These are phyloP conservation scores for Dipodomys ordii DNA, from an alignment of 2,113 vertebrate genomes.

Conservation along the genomic window DNA sequence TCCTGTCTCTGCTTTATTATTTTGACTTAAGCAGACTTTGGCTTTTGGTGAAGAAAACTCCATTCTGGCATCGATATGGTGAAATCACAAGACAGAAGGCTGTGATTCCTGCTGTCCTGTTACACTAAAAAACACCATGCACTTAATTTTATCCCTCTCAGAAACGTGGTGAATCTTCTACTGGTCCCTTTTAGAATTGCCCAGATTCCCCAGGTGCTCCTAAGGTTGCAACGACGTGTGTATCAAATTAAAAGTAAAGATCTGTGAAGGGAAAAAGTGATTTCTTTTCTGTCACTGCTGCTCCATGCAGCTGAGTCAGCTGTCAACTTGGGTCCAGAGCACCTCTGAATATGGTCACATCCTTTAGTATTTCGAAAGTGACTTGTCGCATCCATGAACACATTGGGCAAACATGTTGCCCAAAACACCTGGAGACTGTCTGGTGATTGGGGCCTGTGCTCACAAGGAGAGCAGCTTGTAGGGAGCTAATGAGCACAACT, in stretches of 20 bases:
- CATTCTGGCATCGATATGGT: not conserved
- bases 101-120: conserved; percentile 28
- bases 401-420: conserved; percentile 48
- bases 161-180: too few relatives aligned
- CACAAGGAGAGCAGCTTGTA: not conserved
- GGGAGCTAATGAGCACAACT: not conserved
- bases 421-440: not conserved
- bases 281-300: conserved; percentile 67
- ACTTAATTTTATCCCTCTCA: not conserved
- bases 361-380: conserved; percentile 72
- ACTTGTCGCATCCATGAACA: conserved; percentile 54
- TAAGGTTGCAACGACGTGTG: conserved; percentile 58
- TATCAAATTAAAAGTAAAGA: conserved; percentile 79
- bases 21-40: conserved; percentile 1
- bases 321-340: conserved; percentile 78
- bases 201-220: not conserved
- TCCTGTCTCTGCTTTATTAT: not conserved
- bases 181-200: conserved; percentile 52
- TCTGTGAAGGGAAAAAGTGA: conserved; percentile 77
- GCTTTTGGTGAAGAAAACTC: conserved; percentile 38
- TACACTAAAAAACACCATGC: conserved; percentile 37
- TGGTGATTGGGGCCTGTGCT: not conserved
- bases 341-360: conserved; percentile 79
- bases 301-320: conserved; percentile 80
- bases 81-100: conserved; percentile 64